Evolutionary conservation across 2,888 invertebrate species (phyloP).

Genomic region (Slavum lentiscoides): DNA sequence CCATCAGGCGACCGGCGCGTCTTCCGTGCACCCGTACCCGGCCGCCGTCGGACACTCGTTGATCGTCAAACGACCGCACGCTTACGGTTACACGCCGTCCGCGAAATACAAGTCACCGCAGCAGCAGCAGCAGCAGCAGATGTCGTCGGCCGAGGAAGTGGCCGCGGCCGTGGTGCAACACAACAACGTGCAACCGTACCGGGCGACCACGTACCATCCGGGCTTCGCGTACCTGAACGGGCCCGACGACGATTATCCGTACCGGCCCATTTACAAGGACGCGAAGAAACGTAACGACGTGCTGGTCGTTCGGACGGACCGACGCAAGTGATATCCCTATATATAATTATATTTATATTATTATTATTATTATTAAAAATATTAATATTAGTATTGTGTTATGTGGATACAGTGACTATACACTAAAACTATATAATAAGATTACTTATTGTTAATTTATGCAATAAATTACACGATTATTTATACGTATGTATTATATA

Average conservation of each 20-base stretch:
- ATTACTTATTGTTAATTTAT: neutral
- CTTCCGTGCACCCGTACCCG: constrained; percentile 1
- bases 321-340: neutral
- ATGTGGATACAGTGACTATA: too few relatives aligned
- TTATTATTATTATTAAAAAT: neutral
- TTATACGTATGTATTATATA: constrained; percentile 24
- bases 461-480: constrained; percentile 28
- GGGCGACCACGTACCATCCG: constrained; percentile 31
- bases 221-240: constrained; percentile 38
- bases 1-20: neutral
- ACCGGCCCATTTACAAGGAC: constrained; percentile 45
- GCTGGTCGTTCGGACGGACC: neutral
- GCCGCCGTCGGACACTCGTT: constrained; percentile 4
- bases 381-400: neutral
- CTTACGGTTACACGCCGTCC: constrained; percentile 41
- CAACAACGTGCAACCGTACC: constrained; percentile 19
- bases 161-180: constrained; percentile 4
- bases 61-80: constrained; percentile 40
- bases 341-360: neutral
- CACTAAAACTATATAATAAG: neutral
- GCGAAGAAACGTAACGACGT: constrained; percentile 37
- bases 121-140: constrained; percentile 20
- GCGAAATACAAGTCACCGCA: neutral
- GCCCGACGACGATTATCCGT: constrained; percentile 40
- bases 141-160: constrained; percentile 13